Evolutionary conservation across 2,797 vertebrate genomes (phyloP), one percentile per base, ranked within the genome.

Genomic region (Pyrocephalus nanus): DNA sequence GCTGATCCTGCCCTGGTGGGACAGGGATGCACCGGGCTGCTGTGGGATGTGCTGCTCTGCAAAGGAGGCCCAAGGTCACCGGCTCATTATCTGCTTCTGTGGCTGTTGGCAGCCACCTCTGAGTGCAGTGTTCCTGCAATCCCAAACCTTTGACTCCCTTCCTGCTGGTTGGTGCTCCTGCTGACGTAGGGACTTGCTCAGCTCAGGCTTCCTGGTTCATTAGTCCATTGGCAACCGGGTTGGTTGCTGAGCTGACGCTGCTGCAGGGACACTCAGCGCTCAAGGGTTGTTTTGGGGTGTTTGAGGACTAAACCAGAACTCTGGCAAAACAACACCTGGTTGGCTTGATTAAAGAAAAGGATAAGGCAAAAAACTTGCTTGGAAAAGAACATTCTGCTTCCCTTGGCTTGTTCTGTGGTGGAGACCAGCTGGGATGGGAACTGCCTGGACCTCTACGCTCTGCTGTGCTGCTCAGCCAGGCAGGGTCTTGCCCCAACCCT

Each of bases 121-220:
- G 47, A n/a, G 86, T 43, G 77, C 84, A 78, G 74, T 20, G 84
- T 82, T 89, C 67, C 93, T 71, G 78, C 1, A 5, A 50, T 40
- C 79, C 13, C 15, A 71, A 86, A 90, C 91, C 90, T 91, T 81
- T 67, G 91, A 73, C 57, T 83, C 72, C 69, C 45, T 74, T n/a
- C 81, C 82, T 8, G 32, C 92, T 88, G 86, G 25, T 21, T 51
- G 82, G 22, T 47, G 78, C 65, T 86, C 0, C 1, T 91, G 94
- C 92, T 96, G 95, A 87, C 36, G 30, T 11, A 45, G 69, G 74
- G 78, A 9, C 32, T 89, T 32, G 86, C 77, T 92, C 81, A 57
- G 94, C 88, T 87, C 43, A 9, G 64, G 43, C 70, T 92, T 76
- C 43, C 84, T 88, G 94, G 86, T 75, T 94, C 90, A n/a, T 78